phyloP scores from a whole-genome alignment of 1,140 invertebrate species.

The Macrobrachium nipponense region DNA sequence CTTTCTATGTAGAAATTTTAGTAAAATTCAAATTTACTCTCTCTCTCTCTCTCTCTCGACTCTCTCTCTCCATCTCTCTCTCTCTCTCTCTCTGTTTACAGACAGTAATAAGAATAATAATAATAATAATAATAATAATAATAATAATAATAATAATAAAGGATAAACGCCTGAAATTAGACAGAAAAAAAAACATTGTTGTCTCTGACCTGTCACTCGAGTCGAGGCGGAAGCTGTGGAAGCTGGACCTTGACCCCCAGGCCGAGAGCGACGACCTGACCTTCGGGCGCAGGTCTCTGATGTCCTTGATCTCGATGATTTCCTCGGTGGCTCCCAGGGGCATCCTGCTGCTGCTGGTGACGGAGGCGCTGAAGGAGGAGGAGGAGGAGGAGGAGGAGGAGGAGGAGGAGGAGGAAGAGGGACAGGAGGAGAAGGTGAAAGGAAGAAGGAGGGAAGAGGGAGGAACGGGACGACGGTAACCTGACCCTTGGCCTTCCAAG shows the following conservation, averaged over 20 bases:
- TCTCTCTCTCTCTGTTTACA: too few relatives aligned
- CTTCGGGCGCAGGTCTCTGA: constrained; percentile 23
- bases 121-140: too few relatives aligned
- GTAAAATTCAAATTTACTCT: background rate
- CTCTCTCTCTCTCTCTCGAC: constrained; percentile 21
- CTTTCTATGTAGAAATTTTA: too few relatives aligned
- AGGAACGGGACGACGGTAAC: too few relatives aligned
- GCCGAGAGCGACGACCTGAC: constrained; percentile 39
- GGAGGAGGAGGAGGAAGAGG: background rate
- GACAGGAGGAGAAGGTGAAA: background rate
- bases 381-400: background rate
- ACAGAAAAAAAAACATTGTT: background rate
- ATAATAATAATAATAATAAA: background rate
- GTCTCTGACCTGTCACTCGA: constrained; percentile 38
- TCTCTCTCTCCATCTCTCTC: constrained; percentile 18
- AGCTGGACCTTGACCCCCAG: constrained; percentile 36
- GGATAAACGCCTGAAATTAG: background rate
- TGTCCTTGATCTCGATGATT: constrained; percentile 46
- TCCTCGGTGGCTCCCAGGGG: constrained; percentile 25
- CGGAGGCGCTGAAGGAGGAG: background rate
- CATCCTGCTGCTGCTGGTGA: constrained; percentile 12
- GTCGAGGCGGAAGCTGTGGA: constrained; percentile 48
- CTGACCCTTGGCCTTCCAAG: too few relatives aligned
- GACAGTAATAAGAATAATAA: too few relatives aligned
- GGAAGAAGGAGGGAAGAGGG: background rate